Evolutionary conservation across 2,888 invertebrate genomes (phyloP).

Genomic region (Ditula angustiorana): DNA sequence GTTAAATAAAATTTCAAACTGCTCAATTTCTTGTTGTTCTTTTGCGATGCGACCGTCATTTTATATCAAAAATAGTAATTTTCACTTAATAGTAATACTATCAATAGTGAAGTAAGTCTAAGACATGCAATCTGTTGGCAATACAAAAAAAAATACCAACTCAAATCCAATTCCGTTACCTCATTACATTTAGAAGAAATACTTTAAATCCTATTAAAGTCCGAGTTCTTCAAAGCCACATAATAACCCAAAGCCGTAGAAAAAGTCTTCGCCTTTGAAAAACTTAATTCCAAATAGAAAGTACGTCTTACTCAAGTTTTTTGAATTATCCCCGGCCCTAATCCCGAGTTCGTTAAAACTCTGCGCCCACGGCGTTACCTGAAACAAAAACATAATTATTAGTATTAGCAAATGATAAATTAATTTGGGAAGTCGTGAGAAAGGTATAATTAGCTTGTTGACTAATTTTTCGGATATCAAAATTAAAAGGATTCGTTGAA

Average conservation of each 20-base stretch:
- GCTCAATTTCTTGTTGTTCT: too few relatives aligned
- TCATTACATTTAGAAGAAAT: not conserved
- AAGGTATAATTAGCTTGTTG: not conserved
- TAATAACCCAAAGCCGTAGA: not conserved
- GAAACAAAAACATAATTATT: conserved; percentile 25
- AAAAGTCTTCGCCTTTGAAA: conserved; percentile 11
- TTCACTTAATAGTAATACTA: too few relatives aligned
- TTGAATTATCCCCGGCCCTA: not conserved
- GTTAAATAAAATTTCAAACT: too few relatives aligned
- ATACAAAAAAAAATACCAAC: not conserved
- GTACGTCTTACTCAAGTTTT: conserved; percentile 1
- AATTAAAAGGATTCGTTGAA: too few relatives aligned
- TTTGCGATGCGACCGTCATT: too few relatives aligned
- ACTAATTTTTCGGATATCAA: not conserved
- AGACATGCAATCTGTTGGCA: too few relatives aligned
- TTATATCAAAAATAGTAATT: too few relatives aligned
- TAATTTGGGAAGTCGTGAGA: not conserved
- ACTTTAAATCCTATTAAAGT: conserved; percentile 1
- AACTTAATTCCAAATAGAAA: conserved; percentile 19
- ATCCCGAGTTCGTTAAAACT: conserved; percentile 20
- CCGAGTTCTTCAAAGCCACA: conserved; percentile 1
- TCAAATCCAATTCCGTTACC: not conserved
- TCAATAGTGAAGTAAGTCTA: too few relatives aligned
- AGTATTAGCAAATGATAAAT: conserved; percentile 17
- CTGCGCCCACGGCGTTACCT: conserved; percentile 4